A percentile compares a stretch with the other conserved stretches of the same genome.
phyloP scores from a whole-genome alignment of 2,797 vertebrate species.

The Schizopygopsis malacanthus region DNA sequence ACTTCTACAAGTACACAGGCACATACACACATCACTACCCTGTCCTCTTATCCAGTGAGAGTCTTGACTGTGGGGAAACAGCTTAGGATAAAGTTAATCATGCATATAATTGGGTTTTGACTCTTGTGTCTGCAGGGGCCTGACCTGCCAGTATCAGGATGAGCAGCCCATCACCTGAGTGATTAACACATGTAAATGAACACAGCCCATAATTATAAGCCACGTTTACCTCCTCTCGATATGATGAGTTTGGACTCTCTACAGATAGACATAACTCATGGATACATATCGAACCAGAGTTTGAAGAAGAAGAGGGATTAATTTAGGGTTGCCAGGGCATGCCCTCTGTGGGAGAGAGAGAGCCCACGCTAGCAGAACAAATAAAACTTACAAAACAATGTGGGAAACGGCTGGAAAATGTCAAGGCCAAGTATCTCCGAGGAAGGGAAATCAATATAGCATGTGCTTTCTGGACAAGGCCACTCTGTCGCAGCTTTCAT shows the following conservation, averaged over 20 bases:
- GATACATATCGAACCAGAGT: slow-evolving; percentile 40
- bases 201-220: slow-evolving; percentile 58
- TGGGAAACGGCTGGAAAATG: slow-evolving; percentile 54
- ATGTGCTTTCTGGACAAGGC: slow-evolving; percentile 60
- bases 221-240: slow-evolving; percentile 51
- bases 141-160: slow-evolving; percentile 62
- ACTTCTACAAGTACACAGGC: slow-evolving; percentile 36
- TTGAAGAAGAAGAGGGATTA: slow-evolving; percentile 46
- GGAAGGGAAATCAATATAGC: slow-evolving; percentile 53
- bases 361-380: slow-evolving; percentile 34
- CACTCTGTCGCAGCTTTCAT: slow-evolving; percentile 62
- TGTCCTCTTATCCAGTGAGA: slow-evolving; percentile 56
- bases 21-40: slow-evolving; percentile 37
- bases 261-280: slow-evolving; percentile 45
- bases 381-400: slow-evolving; percentile 50
- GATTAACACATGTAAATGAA: slow-evolving; percentile 66
- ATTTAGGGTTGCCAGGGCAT: slow-evolving; percentile 33
- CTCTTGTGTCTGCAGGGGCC: slow-evolving; percentile 57
- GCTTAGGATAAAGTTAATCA: slow-evolving; percentile 66
- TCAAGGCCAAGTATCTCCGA: slow-evolving; percentile 57
- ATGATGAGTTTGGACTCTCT: slow-evolving; percentile 45
- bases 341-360: slow-evolving; percentile 16
- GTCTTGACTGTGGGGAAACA: slow-evolving; percentile 56
- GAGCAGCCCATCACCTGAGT: slow-evolving; percentile 62
- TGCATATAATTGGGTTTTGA: slow-evolving; percentile 66